Evolutionary conservation across 2,888 invertebrate species (phyloP).

Genomic region (Flexamia atlantica): DNA sequence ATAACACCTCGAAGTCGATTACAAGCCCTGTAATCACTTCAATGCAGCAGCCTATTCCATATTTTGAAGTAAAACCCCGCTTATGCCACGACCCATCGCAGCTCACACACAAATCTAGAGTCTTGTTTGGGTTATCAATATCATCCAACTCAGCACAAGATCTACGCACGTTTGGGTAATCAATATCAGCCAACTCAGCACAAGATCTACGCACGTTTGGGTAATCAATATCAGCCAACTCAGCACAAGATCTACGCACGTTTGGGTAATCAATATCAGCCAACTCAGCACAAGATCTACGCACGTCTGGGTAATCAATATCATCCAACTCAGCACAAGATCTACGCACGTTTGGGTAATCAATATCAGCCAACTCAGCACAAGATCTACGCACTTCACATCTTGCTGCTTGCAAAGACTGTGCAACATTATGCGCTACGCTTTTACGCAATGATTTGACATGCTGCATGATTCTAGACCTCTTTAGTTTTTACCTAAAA

Average conservation of each 20-base stretch:
- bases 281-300: no score
- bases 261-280: no score
- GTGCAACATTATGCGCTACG: conserved; percentile 18
- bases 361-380: no score
- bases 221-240: no score
- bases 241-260: no score
- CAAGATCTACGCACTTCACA: conserved; percentile 43
- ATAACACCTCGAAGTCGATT: conserved; percentile 43
- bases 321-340: conserved; percentile 3
- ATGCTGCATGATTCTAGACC: conserved; percentile 25
- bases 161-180: no score
- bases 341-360: no score
- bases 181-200: no score
- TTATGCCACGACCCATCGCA: conserved; percentile 49
- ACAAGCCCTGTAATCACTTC: conserved; percentile 45
- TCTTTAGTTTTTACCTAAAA: not conserved
- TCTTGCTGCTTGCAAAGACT: conserved; percentile 17
- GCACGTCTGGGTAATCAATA: conserved; percentile 29
- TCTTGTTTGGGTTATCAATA: conserved; percentile 36
- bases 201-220: no score
- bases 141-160: conserved; percentile 18
- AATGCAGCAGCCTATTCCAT: conserved; percentile 49
- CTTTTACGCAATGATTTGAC: conserved; percentile 38
- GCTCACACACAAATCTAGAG: conserved; percentile 35
- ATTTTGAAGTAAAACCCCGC: conserved; percentile 48